Conservation (phyloP, 2,797 vertebrate genomes). For the Sparus aurata region DNA sequence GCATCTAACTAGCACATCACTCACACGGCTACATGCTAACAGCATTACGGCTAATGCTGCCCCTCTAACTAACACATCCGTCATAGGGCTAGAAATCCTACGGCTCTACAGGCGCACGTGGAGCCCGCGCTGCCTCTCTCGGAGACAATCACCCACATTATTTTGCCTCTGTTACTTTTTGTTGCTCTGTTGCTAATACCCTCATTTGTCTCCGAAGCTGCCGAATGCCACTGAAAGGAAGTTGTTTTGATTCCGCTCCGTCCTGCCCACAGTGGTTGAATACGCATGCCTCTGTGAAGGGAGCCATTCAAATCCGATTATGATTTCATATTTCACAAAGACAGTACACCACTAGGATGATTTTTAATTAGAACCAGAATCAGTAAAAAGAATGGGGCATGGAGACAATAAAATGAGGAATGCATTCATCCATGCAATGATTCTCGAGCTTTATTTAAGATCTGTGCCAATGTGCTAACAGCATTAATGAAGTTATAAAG, state of each 20-base stretch:
- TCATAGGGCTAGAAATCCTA: constrained; percentile 79
- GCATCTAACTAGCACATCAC: constrained; percentile 87
- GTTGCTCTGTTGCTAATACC: constrained; percentile 70
- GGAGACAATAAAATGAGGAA: constrained; percentile 86
- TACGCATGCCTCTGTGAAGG: constrained; percentile 67
- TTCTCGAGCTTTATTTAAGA: constrained; percentile 87
- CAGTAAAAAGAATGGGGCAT: constrained; percentile 80
- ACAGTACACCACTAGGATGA: constrained; percentile 82
- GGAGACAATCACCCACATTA: constrained; percentile 72
- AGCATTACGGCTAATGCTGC: constrained; percentile 84
- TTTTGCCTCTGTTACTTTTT: constrained; percentile 72
- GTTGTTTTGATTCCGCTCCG: constrained; percentile 68
- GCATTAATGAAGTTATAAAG: constrained; percentile 99
- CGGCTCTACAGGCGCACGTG: constrained; percentile 65
- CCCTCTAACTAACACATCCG: constrained; percentile 85
- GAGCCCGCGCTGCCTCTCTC: constrained; percentile 58
- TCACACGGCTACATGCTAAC: constrained; percentile 85
- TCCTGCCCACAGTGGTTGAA: constrained; percentile 66
- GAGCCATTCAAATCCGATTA: constrained; percentile 81
- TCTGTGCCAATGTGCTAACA: constrained; percentile 92
- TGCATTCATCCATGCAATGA: constrained; percentile 84
- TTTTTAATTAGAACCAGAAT: constrained; percentile 89
- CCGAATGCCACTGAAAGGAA: constrained; percentile 68
- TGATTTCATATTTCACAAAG: constrained; percentile 85
- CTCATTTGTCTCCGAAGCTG: constrained; percentile 76